Conservation (phyloP, 2,113 vertebrate genomes). For the Perca fluviatilis region DNA sequence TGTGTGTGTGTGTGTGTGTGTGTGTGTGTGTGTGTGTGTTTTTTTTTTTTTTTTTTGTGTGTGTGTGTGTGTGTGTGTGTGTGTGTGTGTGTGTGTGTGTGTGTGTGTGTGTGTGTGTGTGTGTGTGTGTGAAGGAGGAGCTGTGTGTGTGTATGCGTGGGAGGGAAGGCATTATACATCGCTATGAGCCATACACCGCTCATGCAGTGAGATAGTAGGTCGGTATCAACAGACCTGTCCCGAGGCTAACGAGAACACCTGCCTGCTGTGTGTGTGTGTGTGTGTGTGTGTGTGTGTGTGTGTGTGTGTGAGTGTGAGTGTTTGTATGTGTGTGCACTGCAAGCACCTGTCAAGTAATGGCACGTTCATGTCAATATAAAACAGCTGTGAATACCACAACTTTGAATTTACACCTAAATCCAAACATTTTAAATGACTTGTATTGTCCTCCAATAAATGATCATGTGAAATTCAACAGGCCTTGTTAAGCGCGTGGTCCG, state of each 20-base stretch:
- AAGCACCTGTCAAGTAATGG: constrained; percentile 51
- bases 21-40: background rate
- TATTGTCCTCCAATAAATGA: constrained; percentile 37
- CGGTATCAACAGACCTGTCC: constrained; percentile 57
- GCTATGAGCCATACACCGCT: constrained; percentile 51
- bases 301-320: constrained; percentile 12
- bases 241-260: constrained; percentile 66
- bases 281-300: constrained; percentile 14
- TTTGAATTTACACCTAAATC: constrained; percentile 21
- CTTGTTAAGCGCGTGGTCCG: constrained; percentile 37
- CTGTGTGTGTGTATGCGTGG: constrained; percentile 33
- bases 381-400: constrained; percentile 4
- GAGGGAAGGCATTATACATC: constrained; percentile 42
- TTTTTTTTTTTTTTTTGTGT: too few species aligned
- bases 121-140: constrained; percentile 26
- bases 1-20: too few species aligned
- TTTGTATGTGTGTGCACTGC: background rate
- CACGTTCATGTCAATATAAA: constrained; percentile 36
- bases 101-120: constrained; percentile 17
- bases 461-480: constrained; percentile 73
- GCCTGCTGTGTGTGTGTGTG: constrained; percentile 33
- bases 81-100: background rate
- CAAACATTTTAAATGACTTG: constrained; percentile 1
- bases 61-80: background rate
- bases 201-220: constrained; percentile 61